phyloP scores from a whole-genome alignment of 2,888 invertebrate genomes.

The Syritta pipiens region DNA sequence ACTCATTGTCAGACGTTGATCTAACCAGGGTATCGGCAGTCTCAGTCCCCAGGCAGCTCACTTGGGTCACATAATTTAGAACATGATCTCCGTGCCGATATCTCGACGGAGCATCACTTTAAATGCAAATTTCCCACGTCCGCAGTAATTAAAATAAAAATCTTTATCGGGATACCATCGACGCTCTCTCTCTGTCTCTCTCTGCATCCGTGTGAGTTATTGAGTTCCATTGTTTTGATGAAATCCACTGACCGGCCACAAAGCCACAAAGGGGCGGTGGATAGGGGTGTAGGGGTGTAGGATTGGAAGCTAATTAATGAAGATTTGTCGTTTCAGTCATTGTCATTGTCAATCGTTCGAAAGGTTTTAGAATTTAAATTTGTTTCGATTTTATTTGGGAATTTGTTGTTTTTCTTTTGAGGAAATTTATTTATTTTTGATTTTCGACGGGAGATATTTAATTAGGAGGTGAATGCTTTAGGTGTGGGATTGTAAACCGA shows the following conservation, averaged over 20 bases:
- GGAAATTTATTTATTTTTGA: no score
- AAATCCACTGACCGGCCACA: slow-evolving; percentile 6
- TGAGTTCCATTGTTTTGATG: slow-evolving; percentile 59
- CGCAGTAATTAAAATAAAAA: slow-evolving; percentile 61
- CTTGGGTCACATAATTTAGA: slow-evolving; percentile 59
- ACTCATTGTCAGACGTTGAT: slow-evolving; percentile 55
- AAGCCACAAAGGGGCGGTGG: neutral
- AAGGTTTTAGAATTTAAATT: slow-evolving; percentile 33
- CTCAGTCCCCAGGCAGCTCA: neutral
- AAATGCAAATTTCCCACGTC: slow-evolving; percentile 68
- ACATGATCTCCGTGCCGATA: slow-evolving; percentile 56
- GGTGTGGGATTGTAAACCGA: no score
- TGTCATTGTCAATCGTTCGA: slow-evolving; percentile 40
- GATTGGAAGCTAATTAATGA: slow-evolving; percentile 44
- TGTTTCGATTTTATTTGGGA: slow-evolving; percentile 26
- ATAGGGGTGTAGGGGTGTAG: slow-evolving; percentile 1
- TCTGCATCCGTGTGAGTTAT: slow-evolving; percentile 58
- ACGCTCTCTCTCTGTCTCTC: no score
- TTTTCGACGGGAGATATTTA: no score
- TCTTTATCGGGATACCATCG: slow-evolving; percentile 50
- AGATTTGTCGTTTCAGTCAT: slow-evolving; percentile 58
- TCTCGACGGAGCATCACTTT: slow-evolving; percentile 57
- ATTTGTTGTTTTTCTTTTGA: slow-evolving; percentile 4
- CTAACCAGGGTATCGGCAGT: slow-evolving; percentile 22
- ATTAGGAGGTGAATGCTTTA: no score